phyloP scores from a whole-genome alignment of 2,888 invertebrate species.

The Epinotia demarniana region DNA sequence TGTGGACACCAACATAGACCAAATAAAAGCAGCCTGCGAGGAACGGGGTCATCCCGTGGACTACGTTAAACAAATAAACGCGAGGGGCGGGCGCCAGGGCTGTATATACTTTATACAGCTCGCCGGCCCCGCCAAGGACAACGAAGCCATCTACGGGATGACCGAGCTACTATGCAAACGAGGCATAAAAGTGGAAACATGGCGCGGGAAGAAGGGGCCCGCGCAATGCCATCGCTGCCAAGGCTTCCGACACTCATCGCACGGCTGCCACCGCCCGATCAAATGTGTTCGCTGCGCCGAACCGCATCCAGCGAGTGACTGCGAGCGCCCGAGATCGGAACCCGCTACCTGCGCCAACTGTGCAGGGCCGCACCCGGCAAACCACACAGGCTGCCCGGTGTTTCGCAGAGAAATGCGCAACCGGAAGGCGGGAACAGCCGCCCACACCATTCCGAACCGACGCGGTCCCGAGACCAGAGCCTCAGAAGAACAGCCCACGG shows the following conservation, averaged over 20 bases:
- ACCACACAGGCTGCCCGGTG: neutral
- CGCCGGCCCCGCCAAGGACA: neutral
- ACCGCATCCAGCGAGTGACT: neutral
- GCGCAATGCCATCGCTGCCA: conserved; percentile 1
- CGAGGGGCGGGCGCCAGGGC: no score
- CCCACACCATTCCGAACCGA: neutral
- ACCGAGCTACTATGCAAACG: neutral
- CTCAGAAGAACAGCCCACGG: no score
- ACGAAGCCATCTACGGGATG: no score
- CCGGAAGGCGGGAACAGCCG: neutral
- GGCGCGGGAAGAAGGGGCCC: neutral
- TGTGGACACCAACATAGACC: no score
- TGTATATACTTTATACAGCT: neutral
- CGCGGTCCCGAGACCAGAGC: no score
- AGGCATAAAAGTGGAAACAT: neutral
- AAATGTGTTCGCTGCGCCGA: no score
- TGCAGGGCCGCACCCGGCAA: neutral
- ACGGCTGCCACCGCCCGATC: neutral
- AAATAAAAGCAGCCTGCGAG: no score
- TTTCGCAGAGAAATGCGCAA: neutral
- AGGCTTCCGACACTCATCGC: no score
- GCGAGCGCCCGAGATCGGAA: neutral
- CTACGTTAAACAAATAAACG: no score
- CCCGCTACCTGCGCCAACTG: neutral
- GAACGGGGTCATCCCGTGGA: no score